Percentiles rank a stretch among this genome's conserved stretches.
Conservation (phyloP, 1,140 invertebrate genomes). For the Drosophila repletoides region DNA sequence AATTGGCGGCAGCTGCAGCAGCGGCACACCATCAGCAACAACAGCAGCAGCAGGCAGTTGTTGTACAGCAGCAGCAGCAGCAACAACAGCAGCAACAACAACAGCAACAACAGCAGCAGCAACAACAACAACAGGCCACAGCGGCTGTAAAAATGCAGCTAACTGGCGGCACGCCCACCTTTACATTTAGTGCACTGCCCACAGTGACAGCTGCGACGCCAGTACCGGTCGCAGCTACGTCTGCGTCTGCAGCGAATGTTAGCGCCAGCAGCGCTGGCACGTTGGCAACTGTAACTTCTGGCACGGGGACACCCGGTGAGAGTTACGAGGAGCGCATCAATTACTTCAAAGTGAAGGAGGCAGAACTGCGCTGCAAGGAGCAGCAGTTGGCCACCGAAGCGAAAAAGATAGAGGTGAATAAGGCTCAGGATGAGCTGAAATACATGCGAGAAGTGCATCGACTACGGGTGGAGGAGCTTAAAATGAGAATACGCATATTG, state of each 20-base stretch:
- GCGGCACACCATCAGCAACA: slow-evolving; percentile 50
- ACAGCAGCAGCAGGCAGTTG: slow-evolving; percentile 49
- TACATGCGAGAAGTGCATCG: slow-evolving; percentile 77
- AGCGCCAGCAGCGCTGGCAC: slow-evolving; percentile 11
- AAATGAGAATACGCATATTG: slow-evolving; percentile 79
- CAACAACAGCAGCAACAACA: slow-evolving; percentile 59
- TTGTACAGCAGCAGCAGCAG: slow-evolving; percentile 61
- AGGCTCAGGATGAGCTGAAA: slow-evolving; percentile 76
- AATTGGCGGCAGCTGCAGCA: slow-evolving; percentile 37
- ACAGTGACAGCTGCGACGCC: slow-evolving; percentile 49
- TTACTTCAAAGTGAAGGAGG: slow-evolving; percentile 74
- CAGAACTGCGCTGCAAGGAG: slow-evolving; percentile 76
- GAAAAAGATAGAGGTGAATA: slow-evolving; percentile 73
- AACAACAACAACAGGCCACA: slow-evolving; percentile 55
- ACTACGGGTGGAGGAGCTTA: slow-evolving; percentile 73
- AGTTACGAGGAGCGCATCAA: slow-evolving; percentile 78
- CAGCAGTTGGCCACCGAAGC: slow-evolving; percentile 70
- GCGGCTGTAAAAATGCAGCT: slow-evolving; percentile 66
- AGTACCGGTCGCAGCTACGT: slow-evolving; percentile 11
- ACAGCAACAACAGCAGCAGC: slow-evolving; percentile 42
- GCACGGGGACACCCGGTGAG: slow-evolving; percentile 25
- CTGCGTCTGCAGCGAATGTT: slow-evolving; percentile 9
- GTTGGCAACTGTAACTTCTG: not conserved
- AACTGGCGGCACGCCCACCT: slow-evolving; percentile 71
- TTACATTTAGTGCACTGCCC: slow-evolving; percentile 74